Base-by-base conservation (phyloP, 64 coral and sea anemone genomes). In the Montipora efflorescens region DNA sequence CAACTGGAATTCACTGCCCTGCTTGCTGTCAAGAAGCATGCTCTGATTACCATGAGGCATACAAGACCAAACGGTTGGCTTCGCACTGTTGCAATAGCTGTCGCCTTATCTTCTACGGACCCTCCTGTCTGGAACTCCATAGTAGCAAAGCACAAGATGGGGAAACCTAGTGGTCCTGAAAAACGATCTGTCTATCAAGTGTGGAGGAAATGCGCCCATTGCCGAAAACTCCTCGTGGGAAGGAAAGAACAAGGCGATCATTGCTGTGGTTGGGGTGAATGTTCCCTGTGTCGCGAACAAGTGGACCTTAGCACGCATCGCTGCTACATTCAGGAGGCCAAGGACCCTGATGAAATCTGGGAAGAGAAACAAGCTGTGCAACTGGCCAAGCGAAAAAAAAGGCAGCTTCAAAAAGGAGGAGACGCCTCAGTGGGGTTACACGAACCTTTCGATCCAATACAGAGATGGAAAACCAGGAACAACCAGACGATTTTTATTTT, bases 241-340 rank as follows among this genome's bases (percentile, higher is more conserved):
- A 64, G 15, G 5, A 87, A 87, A 23, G 25, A 13, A 3, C 53
- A 52, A 47, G 21, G 69, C 5, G 20, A 25, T 28, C 82, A 93
- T 48, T 9, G 78, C 8, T 94, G 84, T 55, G 78, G 79, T 9
- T 14, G 69, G 50, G 50, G 18, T 3, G 46, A 83, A 11, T 94
- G 93, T 15, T 46, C 16, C 1, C 18, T 48, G 6, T 94, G 93
- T 51, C 36, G 83, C 8, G 22, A 90, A 46, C 89, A 78, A 44
- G 85, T 75, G 5, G 48, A 67, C 23, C 20, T 72, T 23, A 22
- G 8, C 45, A 62, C 43, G 5, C 87, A 89, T 82, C n/a, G 25
- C 5, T 94, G 93, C 66, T 90, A 47, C 53, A 77, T 94, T 48
- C 93, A 94, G 13, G 19, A 48, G 5, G 74, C 44, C 8, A 21